Evolutionary conservation across 1,140 invertebrate species (phyloP), one percentile per base, ranked within the genome.

Genomic region (Megalonaias nervosa): DNA sequence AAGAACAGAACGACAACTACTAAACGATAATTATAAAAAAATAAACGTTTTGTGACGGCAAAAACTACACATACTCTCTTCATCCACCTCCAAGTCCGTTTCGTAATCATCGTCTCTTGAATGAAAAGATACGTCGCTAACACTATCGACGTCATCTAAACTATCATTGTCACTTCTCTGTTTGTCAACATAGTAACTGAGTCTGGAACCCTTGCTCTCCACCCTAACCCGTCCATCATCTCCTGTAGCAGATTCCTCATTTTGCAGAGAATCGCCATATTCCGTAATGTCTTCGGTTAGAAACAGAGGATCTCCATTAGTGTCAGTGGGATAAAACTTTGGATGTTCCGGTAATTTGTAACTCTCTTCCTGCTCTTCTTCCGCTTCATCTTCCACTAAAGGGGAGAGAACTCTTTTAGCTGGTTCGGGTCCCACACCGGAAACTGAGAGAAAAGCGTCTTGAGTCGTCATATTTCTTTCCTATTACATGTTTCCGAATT

Each of bases 71-170:
- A 65, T 79, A 86, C 85, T 71, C 67, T 86, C 85, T 58, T 83
- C 82, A 64, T 86, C 84, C 55, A 81, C 73, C 65, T 86, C 85
- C 56, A 86, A 69, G 75, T 86, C 85, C 15, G 85, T 86, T 64
- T 86, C 85, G 73, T 82, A 86, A 71, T 85, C 84, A 2, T 81
- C 82, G 64, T 81, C 80, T 66, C 84, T 81, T 13, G 83, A 74
- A 64, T 81, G 62, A 67, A 71, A 38, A 57, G 57, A 77, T 59
- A 75, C 71, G 3, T 73, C 76, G 60, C 71, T 75, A 55, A 77
- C 77, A 26, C 74, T 77, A 62, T 76, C 70, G 17, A 77, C 66
- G 26, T 76, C 80, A 70, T 81, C 80, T 68, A 73, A 78, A 31
- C 67, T 59, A 69, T 78, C 76, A 73, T 71, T 67, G 23, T 78